Percentiles rank a stretch among this genome's conserved stretches.
Conservation (phyloP, 2,888 invertebrate species). For the Germaria angustata region DNA sequence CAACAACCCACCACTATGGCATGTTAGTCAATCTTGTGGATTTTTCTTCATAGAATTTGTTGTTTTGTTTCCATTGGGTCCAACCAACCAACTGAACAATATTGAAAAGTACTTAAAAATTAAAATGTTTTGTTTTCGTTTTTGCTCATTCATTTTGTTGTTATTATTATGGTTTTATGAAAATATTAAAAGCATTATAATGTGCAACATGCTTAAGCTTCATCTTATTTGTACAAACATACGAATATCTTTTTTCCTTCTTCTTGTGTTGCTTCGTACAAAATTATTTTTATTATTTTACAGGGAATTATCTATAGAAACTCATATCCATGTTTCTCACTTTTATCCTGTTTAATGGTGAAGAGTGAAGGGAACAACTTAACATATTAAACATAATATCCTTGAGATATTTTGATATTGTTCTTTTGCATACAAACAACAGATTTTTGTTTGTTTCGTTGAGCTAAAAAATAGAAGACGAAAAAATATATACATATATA, state of each 20-base stretch:
- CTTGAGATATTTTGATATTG: slow-evolving; percentile 76
- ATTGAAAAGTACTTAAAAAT: slow-evolving; percentile 66
- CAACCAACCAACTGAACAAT: slow-evolving; percentile 54
- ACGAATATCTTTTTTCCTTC: neutral
- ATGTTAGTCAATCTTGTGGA: slow-evolving; percentile 25
- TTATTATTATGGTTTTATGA: slow-evolving; percentile 59
- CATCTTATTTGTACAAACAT: slow-evolving; percentile 23
- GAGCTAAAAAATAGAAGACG: slow-evolving; percentile 23
- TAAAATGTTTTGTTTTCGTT: slow-evolving; percentile 54
- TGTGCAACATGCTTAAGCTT: slow-evolving; percentile 60
- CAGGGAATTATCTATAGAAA: slow-evolving; percentile 75
- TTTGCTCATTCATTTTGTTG: slow-evolving; percentile 25
- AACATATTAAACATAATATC: slow-evolving; percentile 75
- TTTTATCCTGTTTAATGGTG: slow-evolving; percentile 51
- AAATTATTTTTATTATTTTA: slow-evolving; percentile 69
- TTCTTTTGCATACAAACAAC: slow-evolving; percentile 71
- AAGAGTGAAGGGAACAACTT: slow-evolving; percentile 36
- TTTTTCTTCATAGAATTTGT: neutral
- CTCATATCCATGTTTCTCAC: slow-evolving; percentile 63
- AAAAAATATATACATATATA: too few relatives aligned
- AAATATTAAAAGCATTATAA: slow-evolving; percentile 67
- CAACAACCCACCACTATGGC: slow-evolving; percentile 30
- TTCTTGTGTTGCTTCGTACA: neutral
- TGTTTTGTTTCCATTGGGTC: neutral
- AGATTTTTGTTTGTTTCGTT: slow-evolving; percentile 66